Evolutionary conservation across 2,113 vertebrate genomes (phyloP), one percentile per base, ranked within the genome.

Genomic region (Catharus bicknelli): DNA sequence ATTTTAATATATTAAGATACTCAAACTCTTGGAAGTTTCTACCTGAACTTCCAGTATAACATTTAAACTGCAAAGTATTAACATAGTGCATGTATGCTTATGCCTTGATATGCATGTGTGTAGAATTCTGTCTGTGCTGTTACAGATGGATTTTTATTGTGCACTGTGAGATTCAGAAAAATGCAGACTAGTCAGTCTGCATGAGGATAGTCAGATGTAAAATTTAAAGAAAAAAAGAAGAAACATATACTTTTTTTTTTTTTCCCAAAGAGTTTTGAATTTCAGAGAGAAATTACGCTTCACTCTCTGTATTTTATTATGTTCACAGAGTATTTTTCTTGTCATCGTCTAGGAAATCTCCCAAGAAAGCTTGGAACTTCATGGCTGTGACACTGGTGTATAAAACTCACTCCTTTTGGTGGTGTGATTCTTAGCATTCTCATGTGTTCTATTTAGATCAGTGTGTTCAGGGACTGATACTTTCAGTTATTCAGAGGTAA

Each of bases 81-180:
- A n/a, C 5, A 20, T 4, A 8, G 5, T 22, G 2, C 19, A 21
- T 42, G 20, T 0, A 1, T 73, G 15, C 16, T 19, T 15, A 22
- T 64, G 40, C 8, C 14, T 63, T 2, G 2, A 13, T 25, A 54
- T 26, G 14, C 4, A 14, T 0, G 1, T 2, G 10, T 15, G 4
- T 38, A 53, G 21, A 51, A 40, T 22, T 68, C 17, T 67, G 11
- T 58, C 15, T 48, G 6, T 43, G 23, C 14, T 78, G 21, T 30
- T 43, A 61, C 14, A 69, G 20, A 27, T 5, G 53, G 11, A 63
- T 57, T 78, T 86, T 53, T 32, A 19, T 70, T 78, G 23, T 74
- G 30, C 59, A 32, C 53, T 84, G 43, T 89, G 68, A 70, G 12
- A 90, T 63, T 68, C 67, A 76, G 2, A 38, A 45, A 17, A 72